A percentile compares a stretch with the other conserved stretches of the same genome.
phyloP scores from a whole-genome alignment of 1,140 invertebrate genomes.

The Rhynchophorus ferrugineus region DNA sequence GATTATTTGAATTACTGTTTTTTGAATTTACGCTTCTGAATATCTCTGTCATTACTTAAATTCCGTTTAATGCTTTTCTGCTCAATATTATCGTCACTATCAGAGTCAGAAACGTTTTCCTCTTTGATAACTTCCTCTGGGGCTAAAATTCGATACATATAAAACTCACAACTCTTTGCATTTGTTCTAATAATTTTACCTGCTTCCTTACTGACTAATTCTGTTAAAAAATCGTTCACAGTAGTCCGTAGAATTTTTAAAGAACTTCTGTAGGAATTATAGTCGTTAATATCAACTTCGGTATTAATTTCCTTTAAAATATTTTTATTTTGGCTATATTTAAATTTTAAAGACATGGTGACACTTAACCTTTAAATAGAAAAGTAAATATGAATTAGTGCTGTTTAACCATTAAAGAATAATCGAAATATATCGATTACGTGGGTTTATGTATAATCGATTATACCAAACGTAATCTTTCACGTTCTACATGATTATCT shows the following conservation, averaged over 20 bases:
- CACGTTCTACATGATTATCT: no score
- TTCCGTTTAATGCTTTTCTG: slow-evolving; percentile 8
- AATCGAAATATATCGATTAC: no score
- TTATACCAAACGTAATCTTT: no score
- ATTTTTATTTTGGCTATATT: slow-evolving; percentile 14
- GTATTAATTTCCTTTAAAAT: slow-evolving; percentile 15
- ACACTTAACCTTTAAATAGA: no score
- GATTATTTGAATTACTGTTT: neutral
- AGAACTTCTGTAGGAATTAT: slow-evolving; percentile 8
- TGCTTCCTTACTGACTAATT: slow-evolving; percentile 15
- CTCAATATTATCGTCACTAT: slow-evolving; percentile 16
- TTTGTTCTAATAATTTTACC: neutral
- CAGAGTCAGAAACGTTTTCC: slow-evolving; percentile 5
- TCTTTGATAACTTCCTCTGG: neutral
- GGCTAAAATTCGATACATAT: slow-evolving; percentile 1
- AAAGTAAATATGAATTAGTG: no score
- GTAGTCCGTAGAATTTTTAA: slow-evolving; percentile 17
- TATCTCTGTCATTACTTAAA: slow-evolving; percentile 5
- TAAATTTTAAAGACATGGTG: slow-evolving; percentile 19
- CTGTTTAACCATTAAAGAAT: no score
- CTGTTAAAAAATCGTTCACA: slow-evolving; percentile 18
- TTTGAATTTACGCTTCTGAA: slow-evolving; percentile 7
- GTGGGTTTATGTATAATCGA: no score
- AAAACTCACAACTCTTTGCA: neutral
- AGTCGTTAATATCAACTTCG: slow-evolving; percentile 13